These are phyloP conservation scores for Eugnorisma glareosa DNA, from an alignment of 2,888 invertebrate species.

Conservation along the genomic window DNA sequence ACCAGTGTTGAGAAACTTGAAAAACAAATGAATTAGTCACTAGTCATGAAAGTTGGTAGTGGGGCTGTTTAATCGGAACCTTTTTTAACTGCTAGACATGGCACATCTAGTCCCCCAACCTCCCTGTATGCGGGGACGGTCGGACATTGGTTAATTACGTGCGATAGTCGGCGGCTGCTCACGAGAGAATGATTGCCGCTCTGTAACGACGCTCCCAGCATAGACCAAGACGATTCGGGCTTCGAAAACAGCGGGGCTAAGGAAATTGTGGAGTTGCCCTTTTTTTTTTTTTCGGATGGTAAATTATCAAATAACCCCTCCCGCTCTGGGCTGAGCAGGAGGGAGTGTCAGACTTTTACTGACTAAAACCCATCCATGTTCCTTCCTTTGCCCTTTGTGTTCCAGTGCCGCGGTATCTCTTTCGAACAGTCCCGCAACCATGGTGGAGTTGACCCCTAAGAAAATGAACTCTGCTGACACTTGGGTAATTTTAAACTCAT, in stretches of 20 bases:
- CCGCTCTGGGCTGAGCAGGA: too few species aligned
- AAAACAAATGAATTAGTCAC: not conserved
- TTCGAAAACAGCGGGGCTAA: constrained; percentile 61
- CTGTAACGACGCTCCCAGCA: constrained; percentile 83
- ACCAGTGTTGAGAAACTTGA: not conserved
- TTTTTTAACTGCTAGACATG: not conserved
- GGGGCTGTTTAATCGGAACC: not conserved
- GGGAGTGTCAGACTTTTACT: too few species aligned
- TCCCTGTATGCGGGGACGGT: constrained; percentile 62
- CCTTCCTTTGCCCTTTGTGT: too few species aligned
- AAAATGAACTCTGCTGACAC: not conserved
- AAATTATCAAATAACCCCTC: too few species aligned
- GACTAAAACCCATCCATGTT: too few species aligned
- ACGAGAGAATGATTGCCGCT: constrained; percentile 89
- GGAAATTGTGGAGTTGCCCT: not conserved
- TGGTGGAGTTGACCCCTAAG: not conserved
- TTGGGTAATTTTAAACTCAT: not conserved
- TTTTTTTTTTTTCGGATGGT: too few species aligned
- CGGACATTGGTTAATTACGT: constrained; percentile 90
- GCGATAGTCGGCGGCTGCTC: constrained; percentile 86
- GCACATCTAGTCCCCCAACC: constrained; percentile 70
- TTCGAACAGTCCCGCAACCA: too few species aligned
- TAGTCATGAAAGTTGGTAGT: not conserved
- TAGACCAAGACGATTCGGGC: constrained; percentile 71
- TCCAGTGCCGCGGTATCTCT: too few species aligned